Evolutionary conservation across 2,113 vertebrate species (phyloP), one percentile per base, ranked within the genome.

Genomic region (Phyllopteryx taeniolatus): DNA sequence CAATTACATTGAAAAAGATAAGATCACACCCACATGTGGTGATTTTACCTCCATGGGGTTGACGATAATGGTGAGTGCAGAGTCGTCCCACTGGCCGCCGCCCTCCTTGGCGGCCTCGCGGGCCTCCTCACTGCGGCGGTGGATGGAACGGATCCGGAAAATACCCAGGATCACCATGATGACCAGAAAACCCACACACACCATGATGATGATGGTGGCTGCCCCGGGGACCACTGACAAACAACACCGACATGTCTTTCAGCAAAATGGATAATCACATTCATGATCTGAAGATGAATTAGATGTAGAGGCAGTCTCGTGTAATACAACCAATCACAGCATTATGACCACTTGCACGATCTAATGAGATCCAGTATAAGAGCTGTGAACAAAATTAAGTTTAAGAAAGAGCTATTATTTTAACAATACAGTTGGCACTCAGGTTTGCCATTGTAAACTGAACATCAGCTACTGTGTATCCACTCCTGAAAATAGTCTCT

Each of bases 121-220:
- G 74, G 88, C 56, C 7, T 84, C 70, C n/a, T 94, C 92, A 0
- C 73, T 93, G 0, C 94, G 94, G 57, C 93, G 94, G 81, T 97
- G 95, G 79, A 98, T 94, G 56, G 96, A 99, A 80, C 98, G 98
- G 84, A 98, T 98, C 49, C 97, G 94, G 81, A 98, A 94, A 17
- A 99, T 94, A 3, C 98, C 98, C 0, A 99, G 93, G 82, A 98
- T 92, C 70, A 99, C 97, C 95, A 98, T 98, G 65, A 99, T 94
- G n/a, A 95, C 95, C 88, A 99, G 91, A 92, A 99, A 99, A 71
- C 96, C 96, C 79, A 99, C 96, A 0, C 98, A 99, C 51, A 98
- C 96, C 91, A 99, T 95, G 2, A 99, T 99, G 90, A 99, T 98
- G 88, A 98, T 92, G 0, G 97, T 98, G 9, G 98, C 98, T 1